Base-by-base conservation (phyloP, 2,797 vertebrate genomes). In the Threskiornis aethiopicus region DNA sequence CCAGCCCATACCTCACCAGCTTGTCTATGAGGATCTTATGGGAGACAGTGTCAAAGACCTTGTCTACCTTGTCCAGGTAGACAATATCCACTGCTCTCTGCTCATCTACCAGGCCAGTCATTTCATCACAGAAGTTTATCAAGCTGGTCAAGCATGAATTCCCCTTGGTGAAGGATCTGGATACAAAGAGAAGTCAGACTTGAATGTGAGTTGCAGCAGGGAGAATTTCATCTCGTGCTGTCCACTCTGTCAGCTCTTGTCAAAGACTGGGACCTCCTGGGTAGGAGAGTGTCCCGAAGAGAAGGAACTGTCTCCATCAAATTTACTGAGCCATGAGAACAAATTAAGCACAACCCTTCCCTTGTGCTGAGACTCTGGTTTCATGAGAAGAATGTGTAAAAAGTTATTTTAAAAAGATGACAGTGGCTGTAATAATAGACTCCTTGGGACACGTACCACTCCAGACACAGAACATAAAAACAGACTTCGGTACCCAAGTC, bases 131-230 rank as follows among this genome's bases (percentile, higher is more conserved):
- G 15, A 39, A 39, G 15, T 35, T 35, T 47, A 58, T 42, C 31
- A 57, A 6, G 25, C 33, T 54, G 16, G 10, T 46, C 55, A 87
- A 70, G 47, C 22, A 8, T 39, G 24, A 61, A 10, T n/a, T 46
- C 73, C 46, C 33, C 13, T 61, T 33, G 28, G 22, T 33, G 46
- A 59, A 52, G 70, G 44, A 25, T 61, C 19, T 66, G 37, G 41
- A 49, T 7, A 17, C 13, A 73, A 29, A 35, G 1, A n/a, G 13
- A 58, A 20, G 1, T 22, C 13, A 1, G 31, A 49, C 1, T 37
- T 18, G 31, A 41, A 29, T 0, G 1, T 13, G 19, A 61, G 22
- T 13, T 57, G 17, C 25, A 86, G 8, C 37, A 84, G 16, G 21
- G 14, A 65, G 46, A 49, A 33, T 79, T 70, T 46, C 20, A 33